Percentiles rank a stretch among this genome's conserved stretches.
phyloP scores from a whole-genome alignment of 1,140 invertebrate species.

The Conus ventricosus region DNA sequence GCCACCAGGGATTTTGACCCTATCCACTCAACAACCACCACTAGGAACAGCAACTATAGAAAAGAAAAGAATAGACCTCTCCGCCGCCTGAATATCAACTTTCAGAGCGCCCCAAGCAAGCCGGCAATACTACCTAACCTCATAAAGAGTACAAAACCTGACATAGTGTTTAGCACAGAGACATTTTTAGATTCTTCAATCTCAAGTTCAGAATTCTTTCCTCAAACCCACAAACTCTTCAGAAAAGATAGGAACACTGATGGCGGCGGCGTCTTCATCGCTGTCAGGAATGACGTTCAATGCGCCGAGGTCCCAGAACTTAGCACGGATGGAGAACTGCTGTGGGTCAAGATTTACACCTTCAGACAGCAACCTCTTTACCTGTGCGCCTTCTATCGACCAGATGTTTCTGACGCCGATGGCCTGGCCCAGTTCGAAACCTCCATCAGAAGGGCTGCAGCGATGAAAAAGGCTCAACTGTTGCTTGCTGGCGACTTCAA shows the following conservation, averaged over 20 bases:
- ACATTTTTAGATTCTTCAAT: constrained; percentile 41
- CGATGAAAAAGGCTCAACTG: no score
- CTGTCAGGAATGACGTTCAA: no score
- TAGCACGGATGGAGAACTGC: no score
- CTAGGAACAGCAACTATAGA: constrained; percentile 8
- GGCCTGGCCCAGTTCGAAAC: not conserved
- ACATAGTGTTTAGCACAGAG: constrained; percentile 46
- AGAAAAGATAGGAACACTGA: constrained; percentile 32
- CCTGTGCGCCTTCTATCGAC: constrained; percentile 19
- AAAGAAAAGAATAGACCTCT: constrained; percentile 42
- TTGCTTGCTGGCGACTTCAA: no score
- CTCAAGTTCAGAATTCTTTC: constrained; percentile 40
- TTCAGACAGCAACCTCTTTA: not conserved
- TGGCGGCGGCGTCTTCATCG: no score
- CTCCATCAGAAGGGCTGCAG: not conserved
- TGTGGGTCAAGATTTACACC: no score
- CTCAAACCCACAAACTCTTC: constrained; percentile 39
- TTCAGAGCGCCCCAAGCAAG: constrained; percentile 37
- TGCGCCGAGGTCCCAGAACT: no score
- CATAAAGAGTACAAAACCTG: no score
- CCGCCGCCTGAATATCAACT: constrained; percentile 45
- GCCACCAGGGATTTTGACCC: constrained; percentile 21
- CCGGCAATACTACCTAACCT: no score
- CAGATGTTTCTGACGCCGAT: not conserved
- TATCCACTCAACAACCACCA: constrained; percentile 42